phyloP scores from a whole-genome alignment of 2,113 vertebrate species.

The Halcyon senegalensis region DNA sequence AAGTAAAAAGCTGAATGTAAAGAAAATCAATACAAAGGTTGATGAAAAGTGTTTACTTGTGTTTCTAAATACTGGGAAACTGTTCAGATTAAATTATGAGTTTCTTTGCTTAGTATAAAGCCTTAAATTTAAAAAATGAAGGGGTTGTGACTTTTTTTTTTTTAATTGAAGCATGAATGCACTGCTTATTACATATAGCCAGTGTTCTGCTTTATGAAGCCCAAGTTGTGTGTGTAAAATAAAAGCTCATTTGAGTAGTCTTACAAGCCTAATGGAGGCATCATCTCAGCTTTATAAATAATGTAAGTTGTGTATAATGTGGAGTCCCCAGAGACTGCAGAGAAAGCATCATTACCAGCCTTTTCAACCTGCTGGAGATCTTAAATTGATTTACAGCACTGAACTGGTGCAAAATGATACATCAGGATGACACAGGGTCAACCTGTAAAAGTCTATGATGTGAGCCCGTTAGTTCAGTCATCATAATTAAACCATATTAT shows the following conservation, averaged over 20 bases:
- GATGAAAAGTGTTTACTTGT: not conserved
- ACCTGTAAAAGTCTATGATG: constrained; percentile 85
- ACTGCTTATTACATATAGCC: constrained; percentile 24
- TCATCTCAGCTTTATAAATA: constrained; percentile 98
- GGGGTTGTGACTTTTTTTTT: not conserved
- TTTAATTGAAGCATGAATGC: not conserved
- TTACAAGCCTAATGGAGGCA: constrained; percentile 93
- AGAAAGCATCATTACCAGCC: constrained; percentile 99
- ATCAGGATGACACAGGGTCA: constrained; percentile 88
- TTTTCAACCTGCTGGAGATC: constrained; percentile 92
- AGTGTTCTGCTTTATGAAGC: constrained; percentile 41
- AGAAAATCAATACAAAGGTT: constrained; percentile 3
- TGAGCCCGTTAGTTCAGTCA: constrained; percentile 83
- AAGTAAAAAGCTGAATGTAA: not conserved
- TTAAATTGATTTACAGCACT: constrained; percentile 99
- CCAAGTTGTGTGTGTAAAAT: constrained; percentile 67
- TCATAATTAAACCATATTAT: constrained; percentile 83
- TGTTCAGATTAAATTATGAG: not conserved
- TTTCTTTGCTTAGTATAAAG: not conserved
- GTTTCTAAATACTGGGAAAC: not conserved
- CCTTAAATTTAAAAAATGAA: not conserved
- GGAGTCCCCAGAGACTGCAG: constrained; percentile 85
- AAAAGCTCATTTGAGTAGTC: constrained; percentile 84
- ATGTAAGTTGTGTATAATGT: constrained; percentile 98
- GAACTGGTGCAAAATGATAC: constrained; percentile 97